These are phyloP conservation scores for Sinocyclocheilus rhinocerous DNA, from an alignment of 2,113 vertebrate genomes.

Conservation along the genomic window DNA sequence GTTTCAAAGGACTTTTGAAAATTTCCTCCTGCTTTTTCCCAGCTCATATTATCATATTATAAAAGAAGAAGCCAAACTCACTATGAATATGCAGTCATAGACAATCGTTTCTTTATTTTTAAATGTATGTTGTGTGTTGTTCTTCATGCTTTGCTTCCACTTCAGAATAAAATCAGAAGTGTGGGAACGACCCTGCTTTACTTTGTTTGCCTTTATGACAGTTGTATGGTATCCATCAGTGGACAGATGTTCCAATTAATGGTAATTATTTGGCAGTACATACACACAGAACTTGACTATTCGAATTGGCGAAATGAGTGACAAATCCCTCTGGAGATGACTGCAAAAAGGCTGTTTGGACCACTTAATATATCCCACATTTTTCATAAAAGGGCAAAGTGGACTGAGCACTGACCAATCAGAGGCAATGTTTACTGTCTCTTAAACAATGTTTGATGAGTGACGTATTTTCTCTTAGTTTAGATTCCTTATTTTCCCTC, in stretches of 20 bases:
- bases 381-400: slow-evolving; percentile 17
- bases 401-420: slow-evolving; percentile 8
- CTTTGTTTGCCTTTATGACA: slow-evolving; percentile 13
- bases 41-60: background rate
- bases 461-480: slow-evolving; percentile 22
- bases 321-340: slow-evolving; percentile 15
- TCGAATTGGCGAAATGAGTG: background rate
- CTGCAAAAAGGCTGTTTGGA: background rate
- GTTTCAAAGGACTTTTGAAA: background rate
- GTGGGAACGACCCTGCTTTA: slow-evolving; percentile 10
- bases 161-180: background rate
- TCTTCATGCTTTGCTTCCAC: background rate
- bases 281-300: background rate
- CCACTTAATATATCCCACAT: background rate
- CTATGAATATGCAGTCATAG: background rate
- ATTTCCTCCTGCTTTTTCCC: slow-evolving; percentile 6
- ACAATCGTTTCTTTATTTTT: background rate
- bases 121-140: background rate
- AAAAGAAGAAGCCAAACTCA: background rate
- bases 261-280: slow-evolving; percentile 23
- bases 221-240: slow-evolving; percentile 1
- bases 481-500: slow-evolving; percentile 10
- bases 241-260: slow-evolving; percentile 28
- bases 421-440: slow-evolving; percentile 21
- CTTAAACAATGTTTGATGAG: slow-evolving; percentile 15